These are phyloP conservation scores for Oreocharis arfaki DNA, from an alignment of 2,113 vertebrate genomes.

Conservation along the genomic window DNA sequence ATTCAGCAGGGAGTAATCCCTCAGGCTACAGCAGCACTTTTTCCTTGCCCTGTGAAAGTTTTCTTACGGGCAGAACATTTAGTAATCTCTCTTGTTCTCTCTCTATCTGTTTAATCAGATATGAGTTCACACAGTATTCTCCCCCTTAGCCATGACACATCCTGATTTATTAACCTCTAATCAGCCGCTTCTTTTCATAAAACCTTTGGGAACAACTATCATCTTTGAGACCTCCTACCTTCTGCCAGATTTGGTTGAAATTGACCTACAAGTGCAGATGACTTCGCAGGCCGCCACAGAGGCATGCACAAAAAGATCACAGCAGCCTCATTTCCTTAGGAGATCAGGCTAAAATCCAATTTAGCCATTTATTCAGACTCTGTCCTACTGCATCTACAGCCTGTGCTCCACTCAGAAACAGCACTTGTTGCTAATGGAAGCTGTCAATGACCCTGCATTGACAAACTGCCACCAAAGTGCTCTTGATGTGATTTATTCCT, in stretches of 20 bases:
- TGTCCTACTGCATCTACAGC: neutral
- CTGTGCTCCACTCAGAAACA: neutral
- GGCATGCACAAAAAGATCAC: neutral
- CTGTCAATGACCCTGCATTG: slow-evolving; percentile 25
- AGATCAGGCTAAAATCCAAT: neutral
- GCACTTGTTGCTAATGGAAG: slow-evolving; percentile 45
- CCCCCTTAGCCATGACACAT: neutral
- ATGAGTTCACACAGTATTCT: slow-evolving; percentile 35
- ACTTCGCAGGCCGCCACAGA: neutral
- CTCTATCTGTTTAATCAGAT: slow-evolving; percentile 46
- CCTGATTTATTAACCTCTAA: slow-evolving; percentile 18
- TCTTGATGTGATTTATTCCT: slow-evolving; percentile 53
- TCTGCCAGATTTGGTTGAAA: slow-evolving; percentile 1
- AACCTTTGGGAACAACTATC: neutral
- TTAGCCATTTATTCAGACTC: neutral
- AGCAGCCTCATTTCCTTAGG: neutral
- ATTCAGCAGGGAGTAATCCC: neutral
- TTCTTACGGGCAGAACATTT: slow-evolving; percentile 3
- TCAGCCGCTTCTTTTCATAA: neutral
- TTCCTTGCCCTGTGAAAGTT: slow-evolving; percentile 50
- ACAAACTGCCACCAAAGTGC: slow-evolving; percentile 47
- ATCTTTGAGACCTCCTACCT: neutral
- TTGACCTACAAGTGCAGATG: neutral
- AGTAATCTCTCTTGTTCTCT: slow-evolving; percentile 1
- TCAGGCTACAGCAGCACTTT: neutral